Evolutionary conservation across 1,140 invertebrate species (phyloP).

Genomic region (Maconellicoccus hirsutus): DNA sequence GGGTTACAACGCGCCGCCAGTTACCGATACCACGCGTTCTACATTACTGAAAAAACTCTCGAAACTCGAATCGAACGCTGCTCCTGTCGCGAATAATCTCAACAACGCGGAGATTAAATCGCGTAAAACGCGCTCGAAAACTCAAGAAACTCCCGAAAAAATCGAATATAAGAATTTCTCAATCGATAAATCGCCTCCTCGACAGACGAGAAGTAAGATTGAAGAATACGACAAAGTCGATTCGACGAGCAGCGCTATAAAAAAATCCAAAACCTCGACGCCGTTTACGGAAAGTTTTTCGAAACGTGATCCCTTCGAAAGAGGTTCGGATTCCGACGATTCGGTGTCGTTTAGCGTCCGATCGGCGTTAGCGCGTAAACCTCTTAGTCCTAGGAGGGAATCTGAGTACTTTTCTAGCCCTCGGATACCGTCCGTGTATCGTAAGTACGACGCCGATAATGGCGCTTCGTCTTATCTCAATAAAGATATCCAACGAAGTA

Average conservation of each 20-base stretch:
- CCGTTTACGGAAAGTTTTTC: background rate
- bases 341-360: slow-evolving; percentile 18
- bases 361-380: slow-evolving; percentile 7
- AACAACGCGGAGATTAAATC: slow-evolving; percentile 10
- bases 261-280: background rate
- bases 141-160: slow-evolving; percentile 17
- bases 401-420: background rate
- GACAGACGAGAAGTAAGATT: background rate
- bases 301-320: slow-evolving; percentile 23
- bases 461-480: background rate
- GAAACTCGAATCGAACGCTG: slow-evolving; percentile 12
- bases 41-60: slow-evolving; percentile 23
- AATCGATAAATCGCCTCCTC: background rate
- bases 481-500: background rate
- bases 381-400: background rate
- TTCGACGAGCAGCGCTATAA: background rate
- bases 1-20: slow-evolving; percentile 16
- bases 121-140: background rate
- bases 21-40: slow-evolving; percentile 15
- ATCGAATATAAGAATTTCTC: background rate
- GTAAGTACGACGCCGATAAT: background rate
- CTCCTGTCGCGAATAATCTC: background rate
- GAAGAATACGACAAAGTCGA: background rate
- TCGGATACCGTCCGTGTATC: background rate
- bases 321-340: slow-evolving; percentile 24